Conservation (phyloP, 2,113 vertebrate species). For the Uria aalge region DNA sequence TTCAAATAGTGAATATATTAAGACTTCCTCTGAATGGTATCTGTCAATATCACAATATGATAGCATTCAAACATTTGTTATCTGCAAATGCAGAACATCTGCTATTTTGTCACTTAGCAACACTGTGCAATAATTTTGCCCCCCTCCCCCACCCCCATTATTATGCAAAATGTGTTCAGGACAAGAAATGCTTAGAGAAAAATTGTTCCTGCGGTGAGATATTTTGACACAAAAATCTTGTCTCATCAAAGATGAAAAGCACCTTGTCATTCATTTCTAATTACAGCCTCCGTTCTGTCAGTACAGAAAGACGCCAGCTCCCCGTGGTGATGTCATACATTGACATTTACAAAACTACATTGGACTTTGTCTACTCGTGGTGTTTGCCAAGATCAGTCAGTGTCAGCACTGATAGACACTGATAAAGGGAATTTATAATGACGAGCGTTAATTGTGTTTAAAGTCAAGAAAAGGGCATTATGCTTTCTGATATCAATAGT, state of each 20-base stretch:
- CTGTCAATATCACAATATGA: conserved; percentile 50
- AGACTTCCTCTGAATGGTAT: background rate
- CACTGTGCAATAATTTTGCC: conserved; percentile 15
- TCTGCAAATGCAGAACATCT: conserved; percentile 36
- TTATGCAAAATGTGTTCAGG: conserved; percentile 65
- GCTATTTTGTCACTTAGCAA: conserved; percentile 67
- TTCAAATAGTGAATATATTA: background rate
- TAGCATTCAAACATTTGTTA: conserved; percentile 44
- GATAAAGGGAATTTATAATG: conserved; percentile 22
- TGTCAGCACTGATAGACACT: background rate
- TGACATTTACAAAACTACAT: conserved; percentile 35
- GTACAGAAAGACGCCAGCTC: conserved; percentile 19
- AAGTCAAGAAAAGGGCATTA: conserved; percentile 5
- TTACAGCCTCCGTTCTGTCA: conserved; percentile 54
- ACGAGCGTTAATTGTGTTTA: background rate
- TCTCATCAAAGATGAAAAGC: conserved; percentile 64
- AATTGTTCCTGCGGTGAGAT: conserved; percentile 60
- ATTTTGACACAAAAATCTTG: conserved; percentile 73
- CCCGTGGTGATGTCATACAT: conserved; percentile 6
- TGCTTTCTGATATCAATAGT: background rate
- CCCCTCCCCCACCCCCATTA: background rate
- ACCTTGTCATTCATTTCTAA: conserved; percentile 71
- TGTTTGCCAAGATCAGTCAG: background rate
- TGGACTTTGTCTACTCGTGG: background rate
- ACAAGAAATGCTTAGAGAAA: conserved; percentile 60